A percentile compares a stretch with the other conserved stretches of the same genome.
Conservation (phyloP, 1,140 invertebrate species). For the Drosophila lacteicornis region DNA sequence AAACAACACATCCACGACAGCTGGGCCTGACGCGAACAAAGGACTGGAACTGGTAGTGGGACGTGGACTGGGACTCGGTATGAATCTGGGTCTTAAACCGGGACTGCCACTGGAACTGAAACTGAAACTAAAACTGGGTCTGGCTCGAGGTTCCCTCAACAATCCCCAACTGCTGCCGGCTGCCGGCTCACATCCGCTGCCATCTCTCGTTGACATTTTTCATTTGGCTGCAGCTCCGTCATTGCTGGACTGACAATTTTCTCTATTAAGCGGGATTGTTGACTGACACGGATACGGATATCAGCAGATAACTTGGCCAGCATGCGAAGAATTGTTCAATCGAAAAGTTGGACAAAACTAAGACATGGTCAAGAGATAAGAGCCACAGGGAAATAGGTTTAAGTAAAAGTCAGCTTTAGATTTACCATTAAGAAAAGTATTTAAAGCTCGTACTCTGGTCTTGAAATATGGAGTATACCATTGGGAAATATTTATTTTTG, state of each 20-base stretch:
- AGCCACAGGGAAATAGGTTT: not conserved
- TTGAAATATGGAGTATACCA: not conserved
- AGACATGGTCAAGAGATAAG: constrained; percentile 1
- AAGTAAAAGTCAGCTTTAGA: not conserved
- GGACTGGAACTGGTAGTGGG: not conserved
- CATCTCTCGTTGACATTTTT: constrained; percentile 34
- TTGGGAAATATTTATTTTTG: not conserved
- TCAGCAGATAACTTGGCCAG: constrained; percentile 8
- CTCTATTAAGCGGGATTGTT: constrained; percentile 1
- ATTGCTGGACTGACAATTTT: constrained; percentile 12
- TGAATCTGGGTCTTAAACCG: not conserved
- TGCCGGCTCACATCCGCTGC: constrained; percentile 25
- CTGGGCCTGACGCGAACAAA: constrained; percentile 26
- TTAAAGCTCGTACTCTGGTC: too few relatives aligned
- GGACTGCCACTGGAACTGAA: constrained; percentile 10
- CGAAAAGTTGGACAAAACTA: constrained; percentile 2
- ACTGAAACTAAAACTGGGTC: constrained; percentile 13
- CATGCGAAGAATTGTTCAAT: constrained; percentile 11
- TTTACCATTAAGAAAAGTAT: too few relatives aligned
- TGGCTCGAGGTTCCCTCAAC: not conserved
- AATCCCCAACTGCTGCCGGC: constrained; percentile 2
- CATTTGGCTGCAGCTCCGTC: constrained; percentile 26
- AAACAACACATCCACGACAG: constrained; percentile 19
- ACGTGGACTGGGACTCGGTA: not conserved
- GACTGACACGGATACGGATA: constrained; percentile 7